phyloP scores from a whole-genome alignment of 2,888 invertebrate genomes.

The Ditula angustiorana region DNA sequence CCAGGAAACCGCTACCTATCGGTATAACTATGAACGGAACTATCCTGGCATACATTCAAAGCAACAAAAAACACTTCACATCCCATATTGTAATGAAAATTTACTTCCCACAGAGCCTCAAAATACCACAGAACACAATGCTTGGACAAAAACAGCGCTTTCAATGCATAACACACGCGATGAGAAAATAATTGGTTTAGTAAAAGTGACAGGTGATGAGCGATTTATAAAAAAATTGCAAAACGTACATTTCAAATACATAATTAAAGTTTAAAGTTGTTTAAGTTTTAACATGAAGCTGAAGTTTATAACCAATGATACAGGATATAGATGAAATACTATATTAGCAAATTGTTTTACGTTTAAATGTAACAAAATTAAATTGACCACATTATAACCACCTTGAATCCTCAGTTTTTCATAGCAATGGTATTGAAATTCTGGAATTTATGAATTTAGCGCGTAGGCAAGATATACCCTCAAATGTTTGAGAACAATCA shows the following conservation, averaged over 20 bases:
- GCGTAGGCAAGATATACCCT: no score
- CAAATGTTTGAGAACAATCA: no score
- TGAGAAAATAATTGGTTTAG: slow-evolving; percentile 31
- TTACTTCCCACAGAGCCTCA: slow-evolving; percentile 15
- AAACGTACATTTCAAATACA: neutral
- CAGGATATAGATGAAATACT: no score
- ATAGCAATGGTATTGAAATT: no score
- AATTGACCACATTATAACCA: no score
- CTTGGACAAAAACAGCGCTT: slow-evolving; percentile 30
- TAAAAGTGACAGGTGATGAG: slow-evolving; percentile 46
- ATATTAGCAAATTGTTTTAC: no score
- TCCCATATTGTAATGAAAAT: slow-evolving; percentile 8
- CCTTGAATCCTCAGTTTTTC: no score
- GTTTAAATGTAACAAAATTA: no score
- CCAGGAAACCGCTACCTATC: slow-evolving; percentile 36
- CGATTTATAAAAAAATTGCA: slow-evolving; percentile 36
- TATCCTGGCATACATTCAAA: slow-evolving; percentile 26
- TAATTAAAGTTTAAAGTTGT: no score
- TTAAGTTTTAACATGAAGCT: no score
- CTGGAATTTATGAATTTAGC: no score
- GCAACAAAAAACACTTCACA: slow-evolving; percentile 1
- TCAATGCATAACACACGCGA: slow-evolving; percentile 35
- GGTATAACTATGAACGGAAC: slow-evolving; percentile 4
- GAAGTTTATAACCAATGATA: no score
- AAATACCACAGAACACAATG: slow-evolving; percentile 9